Evolutionary conservation across 2,888 invertebrate species (phyloP), one percentile per base, ranked within the genome.

Genomic region (Phaedon cochleariae): DNA sequence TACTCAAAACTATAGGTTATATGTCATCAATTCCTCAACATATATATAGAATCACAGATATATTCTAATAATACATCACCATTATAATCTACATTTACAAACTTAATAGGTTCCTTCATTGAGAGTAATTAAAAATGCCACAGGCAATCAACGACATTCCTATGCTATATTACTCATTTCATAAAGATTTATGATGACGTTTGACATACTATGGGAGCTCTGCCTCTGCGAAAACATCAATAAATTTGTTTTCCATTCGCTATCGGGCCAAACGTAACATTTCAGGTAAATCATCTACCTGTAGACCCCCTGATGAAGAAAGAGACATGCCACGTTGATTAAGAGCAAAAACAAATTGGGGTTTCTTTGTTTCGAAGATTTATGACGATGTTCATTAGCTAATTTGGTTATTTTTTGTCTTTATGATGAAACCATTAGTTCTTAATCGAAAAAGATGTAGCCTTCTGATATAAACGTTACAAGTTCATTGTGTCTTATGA

Each of bases 331-430:
- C 52, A n/a, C 29, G 41, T 55, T 64, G 55, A 64, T 64, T 55
- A 48, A 41, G 41, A n/a, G 5, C 31, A 20, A 26, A 48, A 62
- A 54, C 45, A 57, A 61, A 48, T 41, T 55, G 51, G 57, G 18
- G 20, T 46, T 37, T 10, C 62, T 61, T 61, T 22, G 34, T 62
- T 41, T 22, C 6, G 31, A n/a, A 29, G 61, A 60, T 65, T 65
- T 48, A 62, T 62, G 54, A 22, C 21, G 26, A 15, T 48, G 26
- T 51, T 65, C 57, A 65, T 65, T 58, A 62, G 62, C 34, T 58
- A 52, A 59, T 59, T 45, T 6, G 37, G 12, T 26, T 17, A 41
- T 15, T 41, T 15, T 41, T 41, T 15, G 41, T 41, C 10, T 15
- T 41, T 9, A 6, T 9, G 5, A 34, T 34, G 9, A 34, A 34